These are phyloP conservation scores for Lingula anatina DNA, from an alignment of 2,888 invertebrate genomes.

Conservation along the genomic window DNA sequence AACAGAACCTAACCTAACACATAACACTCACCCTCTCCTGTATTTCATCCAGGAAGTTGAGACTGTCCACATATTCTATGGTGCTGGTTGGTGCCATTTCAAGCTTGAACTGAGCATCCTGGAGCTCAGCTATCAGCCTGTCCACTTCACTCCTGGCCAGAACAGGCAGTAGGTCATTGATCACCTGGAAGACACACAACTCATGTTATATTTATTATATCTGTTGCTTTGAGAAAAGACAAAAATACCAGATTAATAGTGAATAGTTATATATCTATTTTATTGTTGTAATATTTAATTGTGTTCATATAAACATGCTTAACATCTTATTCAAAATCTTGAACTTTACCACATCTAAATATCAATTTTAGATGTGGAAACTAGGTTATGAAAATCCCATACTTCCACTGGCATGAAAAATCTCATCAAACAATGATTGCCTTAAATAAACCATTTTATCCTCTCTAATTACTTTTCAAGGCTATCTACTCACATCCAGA, in stretches of 20 bases:
- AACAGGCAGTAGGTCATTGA: slow-evolving; percentile 45
- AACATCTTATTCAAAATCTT: too few relatives aligned
- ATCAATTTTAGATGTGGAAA: too few relatives aligned
- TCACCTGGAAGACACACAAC: slow-evolving; percentile 35
- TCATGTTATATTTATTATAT: not conserved
- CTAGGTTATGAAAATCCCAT: too few relatives aligned
- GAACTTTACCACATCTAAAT: too few relatives aligned
- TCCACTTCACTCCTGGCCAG: slow-evolving; percentile 48
- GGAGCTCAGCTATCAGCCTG: slow-evolving; percentile 59
- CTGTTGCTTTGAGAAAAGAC: not conserved
- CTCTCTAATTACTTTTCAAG: too few relatives aligned
- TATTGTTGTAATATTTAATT: too few relatives aligned
- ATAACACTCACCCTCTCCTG: slow-evolving; percentile 56
- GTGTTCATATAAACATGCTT: too few relatives aligned
- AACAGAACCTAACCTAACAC: too few relatives aligned
- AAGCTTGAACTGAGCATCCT: slow-evolving; percentile 64
- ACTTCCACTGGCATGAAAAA: too few relatives aligned
- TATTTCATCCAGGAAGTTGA: slow-evolving; percentile 66
- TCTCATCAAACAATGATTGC: too few relatives aligned
- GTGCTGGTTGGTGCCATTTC: slow-evolving; percentile 66
- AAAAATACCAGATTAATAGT: not conserved
- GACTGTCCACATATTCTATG: slow-evolving; percentile 67
- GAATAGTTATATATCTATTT: too few relatives aligned
- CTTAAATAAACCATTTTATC: too few relatives aligned
- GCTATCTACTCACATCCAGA: slow-evolving; percentile 60